These are phyloP conservation scores for Endotricha flammealis DNA, from an alignment of 2,888 invertebrate species.

Conservation along the genomic window DNA sequence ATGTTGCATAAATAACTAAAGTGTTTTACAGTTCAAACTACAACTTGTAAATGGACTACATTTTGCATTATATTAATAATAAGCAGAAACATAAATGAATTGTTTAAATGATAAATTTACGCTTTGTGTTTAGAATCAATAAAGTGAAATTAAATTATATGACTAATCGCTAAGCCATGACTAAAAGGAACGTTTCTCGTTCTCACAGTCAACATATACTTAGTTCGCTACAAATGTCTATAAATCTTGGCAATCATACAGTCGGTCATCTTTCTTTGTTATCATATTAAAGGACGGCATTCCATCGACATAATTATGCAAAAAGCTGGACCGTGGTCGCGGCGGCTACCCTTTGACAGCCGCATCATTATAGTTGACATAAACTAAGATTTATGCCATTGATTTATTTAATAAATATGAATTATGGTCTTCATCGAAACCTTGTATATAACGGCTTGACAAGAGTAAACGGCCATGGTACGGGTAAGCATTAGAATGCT, in stretches of 20 bases:
- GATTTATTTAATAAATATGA: constrained; percentile 66
- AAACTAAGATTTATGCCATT: constrained; percentile 69
- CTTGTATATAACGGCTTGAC: constrained; percentile 16
- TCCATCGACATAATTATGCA: constrained; percentile 73
- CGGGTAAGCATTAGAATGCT: constrained; percentile 1
- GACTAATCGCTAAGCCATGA: neutral
- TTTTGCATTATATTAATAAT: no score
- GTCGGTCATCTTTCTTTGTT: constrained; percentile 73
- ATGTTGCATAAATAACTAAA: no score
- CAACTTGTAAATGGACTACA: no score
- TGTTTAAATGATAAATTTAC: no score
- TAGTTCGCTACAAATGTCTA: constrained; percentile 32
- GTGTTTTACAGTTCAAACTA: no score
- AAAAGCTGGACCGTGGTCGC: constrained; percentile 70
- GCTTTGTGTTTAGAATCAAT: no score
- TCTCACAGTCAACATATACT: constrained; percentile 45
- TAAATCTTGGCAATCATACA: constrained; percentile 62
- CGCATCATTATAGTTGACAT: constrained; percentile 73
- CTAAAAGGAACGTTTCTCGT: constrained; percentile 21
- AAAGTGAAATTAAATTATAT: constrained; percentile 3
- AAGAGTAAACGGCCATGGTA: constrained; percentile 3
- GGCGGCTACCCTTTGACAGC: constrained; percentile 69
- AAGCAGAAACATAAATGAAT: no score
- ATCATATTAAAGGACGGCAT: constrained; percentile 71
- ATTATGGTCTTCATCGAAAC: constrained; percentile 36